A percentile compares a stretch with the other conserved stretches of the same genome.
These are phyloP conservation scores for Melanotus villosus DNA, from an alignment of 2,888 invertebrate genomes.

Conservation along the genomic window DNA sequence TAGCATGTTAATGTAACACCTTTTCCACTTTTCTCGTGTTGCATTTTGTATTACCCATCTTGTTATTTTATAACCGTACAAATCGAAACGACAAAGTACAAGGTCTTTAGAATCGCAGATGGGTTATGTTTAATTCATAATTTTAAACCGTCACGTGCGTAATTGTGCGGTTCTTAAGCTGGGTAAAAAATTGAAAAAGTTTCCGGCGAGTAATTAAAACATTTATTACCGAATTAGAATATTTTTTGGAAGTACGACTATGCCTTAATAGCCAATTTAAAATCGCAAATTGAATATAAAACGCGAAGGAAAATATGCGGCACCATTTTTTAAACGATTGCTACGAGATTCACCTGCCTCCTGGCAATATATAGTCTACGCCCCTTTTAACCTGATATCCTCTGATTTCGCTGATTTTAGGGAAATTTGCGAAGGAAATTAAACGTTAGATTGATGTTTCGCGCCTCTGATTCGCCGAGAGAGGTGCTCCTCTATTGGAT, in stretches of 20 bases:
- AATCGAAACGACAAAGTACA: no score
- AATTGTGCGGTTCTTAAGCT: background rate
- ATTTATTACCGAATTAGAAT: constrained; percentile 4
- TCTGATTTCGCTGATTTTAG: constrained; percentile 54
- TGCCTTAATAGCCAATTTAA: constrained; percentile 38
- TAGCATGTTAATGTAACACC: no score
- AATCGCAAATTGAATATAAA: constrained; percentile 35
- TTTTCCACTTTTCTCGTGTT: no score
- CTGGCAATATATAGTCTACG: constrained; percentile 42
- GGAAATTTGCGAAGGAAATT: constrained; percentile 62
- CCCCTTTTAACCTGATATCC: constrained; percentile 61
- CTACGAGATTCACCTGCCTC: constrained; percentile 35
- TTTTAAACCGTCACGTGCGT: no score
- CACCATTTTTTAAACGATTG: constrained; percentile 33
- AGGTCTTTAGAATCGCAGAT: no score
- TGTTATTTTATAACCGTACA: no score
- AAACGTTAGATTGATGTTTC: constrained; percentile 59
- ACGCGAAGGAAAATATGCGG: constrained; percentile 22
- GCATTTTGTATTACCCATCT: no score
- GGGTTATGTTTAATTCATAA: no score
- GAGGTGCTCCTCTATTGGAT: constrained; percentile 57
- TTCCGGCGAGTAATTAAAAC: background rate
- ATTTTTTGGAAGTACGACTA: constrained; percentile 1
- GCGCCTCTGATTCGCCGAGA: constrained; percentile 55
- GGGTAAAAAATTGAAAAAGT: background rate